These are phyloP conservation scores for Proisotoma minuta DNA, from an alignment of 2,888 invertebrate species.

Conservation along the genomic window DNA sequence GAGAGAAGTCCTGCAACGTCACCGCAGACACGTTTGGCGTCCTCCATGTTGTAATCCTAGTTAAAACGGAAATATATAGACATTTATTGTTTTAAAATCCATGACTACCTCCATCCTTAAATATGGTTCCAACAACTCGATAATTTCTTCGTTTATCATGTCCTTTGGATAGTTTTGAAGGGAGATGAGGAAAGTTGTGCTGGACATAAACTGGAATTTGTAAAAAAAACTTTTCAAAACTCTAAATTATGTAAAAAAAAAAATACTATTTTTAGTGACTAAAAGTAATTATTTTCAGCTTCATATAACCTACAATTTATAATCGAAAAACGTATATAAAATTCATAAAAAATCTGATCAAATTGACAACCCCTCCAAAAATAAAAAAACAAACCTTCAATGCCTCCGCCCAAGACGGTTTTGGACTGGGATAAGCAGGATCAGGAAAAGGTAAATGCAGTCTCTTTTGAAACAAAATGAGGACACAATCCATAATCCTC, in stretches of 20 bases:
- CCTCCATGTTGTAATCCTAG: slow-evolving; percentile 89
- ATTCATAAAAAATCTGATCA: no score
- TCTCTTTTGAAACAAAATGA: slow-evolving; percentile 85
- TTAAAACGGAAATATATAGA: no score
- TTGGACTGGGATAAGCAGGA: slow-evolving; percentile 74
- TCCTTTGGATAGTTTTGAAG: slow-evolving; percentile 94
- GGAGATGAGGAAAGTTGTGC: slow-evolving; percentile 83
- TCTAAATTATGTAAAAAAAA: slow-evolving; percentile 3
- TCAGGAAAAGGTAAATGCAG: slow-evolving; percentile 77
- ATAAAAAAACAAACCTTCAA: no score
- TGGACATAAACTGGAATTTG: slow-evolving; percentile 78
- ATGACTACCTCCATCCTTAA: slow-evolving; percentile 85
- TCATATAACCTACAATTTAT: no score
- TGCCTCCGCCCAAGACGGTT: slow-evolving; percentile 95
- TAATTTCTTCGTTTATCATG: slow-evolving; percentile 94
- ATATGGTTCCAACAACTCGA: slow-evolving; percentile 84
- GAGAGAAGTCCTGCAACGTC: slow-evolving; percentile 91
- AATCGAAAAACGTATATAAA: no score
- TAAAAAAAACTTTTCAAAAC: slow-evolving; percentile 4
- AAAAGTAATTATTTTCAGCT: no score
- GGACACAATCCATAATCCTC: slow-evolving; percentile 96
- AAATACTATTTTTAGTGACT: no score
- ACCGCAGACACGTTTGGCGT: slow-evolving; percentile 89
- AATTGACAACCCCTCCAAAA: no score
- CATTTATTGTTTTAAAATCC: no score